These are phyloP conservation scores for Cochlearius cochlearius DNA, from an alignment of 2,113 vertebrate genomes.

Conservation along the genomic window DNA sequence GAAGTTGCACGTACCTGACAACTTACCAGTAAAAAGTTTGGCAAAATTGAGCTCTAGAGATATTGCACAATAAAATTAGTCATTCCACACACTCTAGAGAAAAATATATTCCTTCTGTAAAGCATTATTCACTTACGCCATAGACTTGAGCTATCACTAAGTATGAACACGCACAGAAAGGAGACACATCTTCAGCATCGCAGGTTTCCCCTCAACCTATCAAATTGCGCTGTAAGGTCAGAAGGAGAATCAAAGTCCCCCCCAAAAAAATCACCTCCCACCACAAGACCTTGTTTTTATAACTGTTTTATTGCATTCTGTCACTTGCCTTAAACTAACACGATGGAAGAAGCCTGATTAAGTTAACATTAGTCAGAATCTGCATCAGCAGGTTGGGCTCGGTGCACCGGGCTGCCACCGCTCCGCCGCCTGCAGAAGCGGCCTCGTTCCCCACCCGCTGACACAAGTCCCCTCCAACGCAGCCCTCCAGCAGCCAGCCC, in stretches of 20 bases:
- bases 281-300: not conserved
- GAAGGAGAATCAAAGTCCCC: not conserved
- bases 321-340: not conserved
- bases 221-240: not conserved
- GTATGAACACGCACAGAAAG: not conserved
- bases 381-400: not conserved
- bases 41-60: not conserved
- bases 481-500: not conserved
- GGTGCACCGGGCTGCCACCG: not conserved
- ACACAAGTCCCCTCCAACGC: fast-evolving
- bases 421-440: not conserved
- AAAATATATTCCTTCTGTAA: not conserved
- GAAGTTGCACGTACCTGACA: not conserved
- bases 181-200: not conserved
- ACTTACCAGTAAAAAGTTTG: not conserved
- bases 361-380: not conserved
- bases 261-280: not conserved
- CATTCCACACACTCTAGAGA: not conserved
- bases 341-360: not conserved
- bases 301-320: not conserved
- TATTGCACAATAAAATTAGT: not conserved
- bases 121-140: not conserved
- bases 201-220: not conserved
- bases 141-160: no score
- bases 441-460: not conserved